Evolutionary conservation across 2,113 vertebrate species (phyloP).

Genomic region (Sander vitreus): DNA sequence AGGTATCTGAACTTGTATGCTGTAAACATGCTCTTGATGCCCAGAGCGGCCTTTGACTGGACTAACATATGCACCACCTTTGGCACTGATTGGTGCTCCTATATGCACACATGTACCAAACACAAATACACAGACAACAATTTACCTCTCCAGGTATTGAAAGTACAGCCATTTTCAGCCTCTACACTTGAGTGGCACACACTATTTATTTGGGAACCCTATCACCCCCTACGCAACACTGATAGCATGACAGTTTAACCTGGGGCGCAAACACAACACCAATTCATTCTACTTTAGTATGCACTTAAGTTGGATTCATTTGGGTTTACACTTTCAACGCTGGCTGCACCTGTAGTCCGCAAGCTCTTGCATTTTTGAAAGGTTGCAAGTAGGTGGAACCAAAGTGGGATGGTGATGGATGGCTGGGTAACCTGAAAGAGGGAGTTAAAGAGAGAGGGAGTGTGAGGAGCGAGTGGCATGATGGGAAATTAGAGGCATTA

Average conservation of each 20-base stretch:
- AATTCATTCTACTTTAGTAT: background rate
- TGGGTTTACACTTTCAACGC: conserved; percentile 2
- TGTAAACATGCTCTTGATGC: conserved; percentile 28
- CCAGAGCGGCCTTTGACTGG: conserved; percentile 4
- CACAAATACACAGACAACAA: background rate
- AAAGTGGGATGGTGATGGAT: conserved; percentile 40
- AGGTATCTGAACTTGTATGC: conserved; percentile 4
- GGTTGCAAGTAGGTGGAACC: conserved; percentile 5
- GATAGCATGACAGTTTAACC: conserved; percentile 14
- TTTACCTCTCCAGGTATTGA: background rate
- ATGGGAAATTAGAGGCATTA: conserved; percentile 42
- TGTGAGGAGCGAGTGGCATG: conserved; percentile 6
- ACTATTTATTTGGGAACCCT: background rate
- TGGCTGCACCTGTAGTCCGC: background rate
- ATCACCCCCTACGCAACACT: background rate
- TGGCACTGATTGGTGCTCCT: background rate
- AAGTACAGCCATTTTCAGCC: background rate
- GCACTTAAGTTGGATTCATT: background rate
- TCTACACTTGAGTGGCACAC: background rate
- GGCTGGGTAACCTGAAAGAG: conserved; percentile 8
- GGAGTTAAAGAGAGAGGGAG: conserved; percentile 17
- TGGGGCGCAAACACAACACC: background rate
- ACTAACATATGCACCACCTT: background rate
- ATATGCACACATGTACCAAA: background rate
- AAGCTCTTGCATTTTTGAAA: background rate